Percentiles rank a stretch among this genome's conserved stretches.
These are phyloP conservation scores for Oikopleura albicans DNA, from an alignment of 23 tunicate genomes.

Conservation along the genomic window DNA sequence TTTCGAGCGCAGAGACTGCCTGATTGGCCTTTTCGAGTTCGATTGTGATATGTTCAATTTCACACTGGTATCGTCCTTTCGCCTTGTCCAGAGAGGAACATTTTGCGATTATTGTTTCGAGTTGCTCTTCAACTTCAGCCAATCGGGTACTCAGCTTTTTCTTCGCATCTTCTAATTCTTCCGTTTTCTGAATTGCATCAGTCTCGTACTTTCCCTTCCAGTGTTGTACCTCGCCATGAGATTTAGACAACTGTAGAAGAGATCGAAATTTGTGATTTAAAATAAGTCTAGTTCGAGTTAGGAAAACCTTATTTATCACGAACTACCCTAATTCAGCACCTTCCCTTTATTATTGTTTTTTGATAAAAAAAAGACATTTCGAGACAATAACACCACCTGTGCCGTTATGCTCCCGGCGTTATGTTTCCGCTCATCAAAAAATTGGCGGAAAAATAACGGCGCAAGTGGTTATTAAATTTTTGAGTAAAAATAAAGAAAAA, in stretches of 20 bases:
- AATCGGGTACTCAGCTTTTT: constrained; percentile 82
- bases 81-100: constrained; percentile 94
- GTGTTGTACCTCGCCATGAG: constrained; percentile 68
- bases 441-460: no score
- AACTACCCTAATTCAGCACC: no score
- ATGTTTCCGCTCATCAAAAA: no score
- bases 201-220: constrained; percentile 82
- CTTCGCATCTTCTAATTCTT: constrained; percentile 20
- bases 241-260: constrained; percentile 41
- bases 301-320: no score
- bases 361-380: no score
- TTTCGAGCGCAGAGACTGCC: constrained; percentile 62
- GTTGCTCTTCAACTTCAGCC: constrained; percentile 96
- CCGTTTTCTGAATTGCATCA: constrained; percentile 73
- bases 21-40: constrained; percentile 79
- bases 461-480: no score
- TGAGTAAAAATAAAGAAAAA: no score
- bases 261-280: no score
- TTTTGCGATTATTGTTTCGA: constrained; percentile 80
- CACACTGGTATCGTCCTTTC: constrained; percentile 60
- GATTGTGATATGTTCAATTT: constrained; percentile 80
- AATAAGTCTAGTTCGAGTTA: no score
- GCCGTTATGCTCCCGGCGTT: no score
- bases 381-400: no score
- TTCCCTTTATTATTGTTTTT: no score